Conservation (phyloP, 2,888 invertebrate species). For the Chironomus tentans region DNA sequence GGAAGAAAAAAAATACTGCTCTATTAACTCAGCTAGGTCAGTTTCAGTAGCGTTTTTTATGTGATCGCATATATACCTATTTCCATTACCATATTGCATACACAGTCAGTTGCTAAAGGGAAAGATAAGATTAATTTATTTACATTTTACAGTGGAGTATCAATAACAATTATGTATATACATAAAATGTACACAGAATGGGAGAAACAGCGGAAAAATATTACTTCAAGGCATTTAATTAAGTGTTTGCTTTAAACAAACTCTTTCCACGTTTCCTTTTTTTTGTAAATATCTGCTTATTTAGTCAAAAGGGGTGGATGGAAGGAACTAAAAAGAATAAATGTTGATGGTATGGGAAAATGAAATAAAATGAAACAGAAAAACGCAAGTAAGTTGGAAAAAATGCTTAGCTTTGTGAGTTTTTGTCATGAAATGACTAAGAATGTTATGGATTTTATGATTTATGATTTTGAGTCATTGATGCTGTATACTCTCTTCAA, state of each 20-base stretch:
- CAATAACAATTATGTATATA: conserved; percentile 16
- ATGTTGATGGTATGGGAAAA: background rate
- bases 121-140: conserved; percentile 16
- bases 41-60: too few relatives aligned
- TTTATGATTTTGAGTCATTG: too few relatives aligned
- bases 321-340: background rate
- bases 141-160: conserved; percentile 16
- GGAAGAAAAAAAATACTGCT: too few relatives aligned
- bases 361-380: too few relatives aligned
- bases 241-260: conserved; percentile 4
- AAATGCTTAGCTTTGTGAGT: too few relatives aligned
- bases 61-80: too few relatives aligned
- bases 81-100: background rate
- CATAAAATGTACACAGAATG: background rate
- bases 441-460: too few relatives aligned
- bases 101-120: background rate
- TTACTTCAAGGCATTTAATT: conserved; percentile 18
- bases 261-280: background rate
- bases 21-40: too few relatives aligned
- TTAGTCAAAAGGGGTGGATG: background rate
- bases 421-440: too few relatives aligned
- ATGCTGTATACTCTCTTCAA: too few relatives aligned
- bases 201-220: conserved; percentile 3
- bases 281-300: background rate
- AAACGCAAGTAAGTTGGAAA: too few relatives aligned